phyloP scores from a whole-genome alignment of 2,888 invertebrate genomes.

The Notocelia uddmanniana region DNA sequence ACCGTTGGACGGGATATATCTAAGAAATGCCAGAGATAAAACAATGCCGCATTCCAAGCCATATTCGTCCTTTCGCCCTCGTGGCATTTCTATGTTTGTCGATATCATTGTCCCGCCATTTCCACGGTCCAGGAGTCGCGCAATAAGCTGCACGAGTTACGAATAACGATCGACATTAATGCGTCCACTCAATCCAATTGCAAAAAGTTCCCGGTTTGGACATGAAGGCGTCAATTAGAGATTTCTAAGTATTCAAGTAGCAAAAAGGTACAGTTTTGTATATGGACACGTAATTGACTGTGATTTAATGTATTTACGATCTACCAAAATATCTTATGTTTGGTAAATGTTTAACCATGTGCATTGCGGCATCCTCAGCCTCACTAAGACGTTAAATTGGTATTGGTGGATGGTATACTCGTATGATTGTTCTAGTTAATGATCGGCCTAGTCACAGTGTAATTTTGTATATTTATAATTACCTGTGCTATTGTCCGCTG shows the following conservation, averaged over 20 bases:
- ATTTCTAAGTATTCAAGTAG: slow-evolving; percentile 20
- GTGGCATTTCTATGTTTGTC: background rate
- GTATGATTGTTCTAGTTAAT: background rate
- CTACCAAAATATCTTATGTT: background rate
- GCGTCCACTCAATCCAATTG: background rate
- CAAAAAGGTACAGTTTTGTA: slow-evolving; percentile 16
- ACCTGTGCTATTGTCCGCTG: too few species aligned
- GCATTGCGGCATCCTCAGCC: background rate
- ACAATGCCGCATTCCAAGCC: background rate
- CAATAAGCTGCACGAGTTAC: background rate
- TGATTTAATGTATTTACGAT: background rate
- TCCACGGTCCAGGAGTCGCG: too few species aligned
- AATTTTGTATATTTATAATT: background rate
- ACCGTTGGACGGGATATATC: background rate
- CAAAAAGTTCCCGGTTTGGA: slow-evolving; percentile 2
- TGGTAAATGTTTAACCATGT: slow-evolving; percentile 13
- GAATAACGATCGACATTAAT: slow-evolving; percentile 14
- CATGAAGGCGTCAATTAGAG: slow-evolving; percentile 28
- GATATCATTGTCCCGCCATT: slow-evolving; percentile 2
- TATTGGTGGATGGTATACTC: too few species aligned
- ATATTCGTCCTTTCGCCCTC: background rate
- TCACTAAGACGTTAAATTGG: too few species aligned
- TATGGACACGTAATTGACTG: slow-evolving; percentile 22
- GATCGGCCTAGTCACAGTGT: background rate
- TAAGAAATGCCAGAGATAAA: background rate